Percentiles rank a stretch among this genome's conserved stretches.
Evolutionary conservation across 2,113 vertebrate genomes (phyloP).

Genomic region (Monopterus albus): DNA sequence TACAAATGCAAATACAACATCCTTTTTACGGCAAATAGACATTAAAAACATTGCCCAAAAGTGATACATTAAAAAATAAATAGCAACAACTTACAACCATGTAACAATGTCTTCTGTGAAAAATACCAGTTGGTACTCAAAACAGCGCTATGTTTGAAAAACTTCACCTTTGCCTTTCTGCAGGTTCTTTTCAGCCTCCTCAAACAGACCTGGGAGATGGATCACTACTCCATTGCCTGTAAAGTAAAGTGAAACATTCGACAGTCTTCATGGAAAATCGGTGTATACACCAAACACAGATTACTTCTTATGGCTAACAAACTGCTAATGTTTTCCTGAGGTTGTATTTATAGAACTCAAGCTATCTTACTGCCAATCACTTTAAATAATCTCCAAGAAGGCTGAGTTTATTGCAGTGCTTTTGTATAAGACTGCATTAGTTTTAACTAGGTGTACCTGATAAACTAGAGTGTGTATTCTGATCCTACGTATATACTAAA

Average conservation of each 20-base stretch:
- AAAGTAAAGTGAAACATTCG: not conserved
- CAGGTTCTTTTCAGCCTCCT: conserved; percentile 84
- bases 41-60: too few relatives aligned
- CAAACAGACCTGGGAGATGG: conserved; percentile 86
- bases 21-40: too few relatives aligned
- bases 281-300: too few relatives aligned
- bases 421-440: too few relatives aligned
- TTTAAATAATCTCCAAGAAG: not conserved
- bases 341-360: not conserved
- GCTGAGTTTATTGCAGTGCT: not conserved
- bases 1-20: too few relatives aligned
- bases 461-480: not conserved
- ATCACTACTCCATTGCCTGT: conserved; percentile 87
- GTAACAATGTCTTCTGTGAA: too few relatives aligned
- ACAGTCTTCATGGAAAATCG: not conserved
- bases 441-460: not conserved
- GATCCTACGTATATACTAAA: not conserved
- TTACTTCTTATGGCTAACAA: too few relatives aligned
- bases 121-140: too few relatives aligned
- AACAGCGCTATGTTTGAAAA: not conserved
- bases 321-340: too few relatives aligned
- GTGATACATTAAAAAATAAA: too few relatives aligned
- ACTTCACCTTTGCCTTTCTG: conserved; percentile 82
- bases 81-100: too few relatives aligned
- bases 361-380: not conserved